Conservation (phyloP, 1,140 invertebrate genomes). For the Ceratosolen solmsi region DNA sequence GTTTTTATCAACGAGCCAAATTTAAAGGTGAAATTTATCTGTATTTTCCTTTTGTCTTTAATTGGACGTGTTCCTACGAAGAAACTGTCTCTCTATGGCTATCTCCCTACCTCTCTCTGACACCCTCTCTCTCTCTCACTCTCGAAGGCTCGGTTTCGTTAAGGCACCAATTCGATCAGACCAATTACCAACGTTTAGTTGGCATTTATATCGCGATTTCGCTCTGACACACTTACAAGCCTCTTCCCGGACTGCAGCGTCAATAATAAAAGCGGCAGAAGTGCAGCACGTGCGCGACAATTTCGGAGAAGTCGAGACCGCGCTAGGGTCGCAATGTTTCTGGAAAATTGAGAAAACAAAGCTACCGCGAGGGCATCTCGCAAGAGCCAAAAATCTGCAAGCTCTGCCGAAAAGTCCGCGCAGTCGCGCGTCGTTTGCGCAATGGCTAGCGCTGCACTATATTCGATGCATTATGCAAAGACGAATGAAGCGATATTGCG, state of each 20-base stretch:
- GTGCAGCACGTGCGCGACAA: background rate
- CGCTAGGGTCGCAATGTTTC: background rate
- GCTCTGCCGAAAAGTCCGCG: background rate
- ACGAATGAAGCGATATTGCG: slow-evolving; percentile 22
- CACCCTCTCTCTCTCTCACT: too few relatives aligned
- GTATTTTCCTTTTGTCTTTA: too few relatives aligned
- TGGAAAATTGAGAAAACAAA: slow-evolving; percentile 9
- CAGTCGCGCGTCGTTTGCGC: slow-evolving; percentile 1
- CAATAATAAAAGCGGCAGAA: slow-evolving; percentile 22
- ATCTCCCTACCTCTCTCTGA: too few relatives aligned
- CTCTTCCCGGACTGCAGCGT: slow-evolving; percentile 1
- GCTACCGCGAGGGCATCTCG: background rate
- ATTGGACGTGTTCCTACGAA: too few relatives aligned
- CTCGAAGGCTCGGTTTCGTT: too few relatives aligned
- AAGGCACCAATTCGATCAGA: too few relatives aligned
- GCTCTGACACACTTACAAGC: background rate
- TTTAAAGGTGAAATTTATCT: too few relatives aligned
- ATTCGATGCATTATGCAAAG: background rate
- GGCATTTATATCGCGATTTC: too few relatives aligned
- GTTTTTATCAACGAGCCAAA: too few relatives aligned
- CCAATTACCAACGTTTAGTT: too few relatives aligned
- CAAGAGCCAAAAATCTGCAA: background rate
- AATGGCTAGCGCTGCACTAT: slow-evolving; percentile 2
- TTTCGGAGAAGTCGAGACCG: background rate
- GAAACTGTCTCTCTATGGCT: too few relatives aligned